Conservation (phyloP, 2,113 vertebrate species). For the Plotosus lineatus region DNA sequence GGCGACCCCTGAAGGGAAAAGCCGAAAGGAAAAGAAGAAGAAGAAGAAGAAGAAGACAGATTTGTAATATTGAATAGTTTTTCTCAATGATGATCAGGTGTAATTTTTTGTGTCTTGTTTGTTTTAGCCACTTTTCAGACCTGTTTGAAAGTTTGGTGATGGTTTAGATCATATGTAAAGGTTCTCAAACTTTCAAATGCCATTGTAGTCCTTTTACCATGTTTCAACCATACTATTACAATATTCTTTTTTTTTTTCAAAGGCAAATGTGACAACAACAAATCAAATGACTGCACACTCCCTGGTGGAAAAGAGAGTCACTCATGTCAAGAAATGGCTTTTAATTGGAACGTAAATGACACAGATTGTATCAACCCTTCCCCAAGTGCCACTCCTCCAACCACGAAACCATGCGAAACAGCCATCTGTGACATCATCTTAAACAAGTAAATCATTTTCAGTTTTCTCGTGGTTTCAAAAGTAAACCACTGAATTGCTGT, state of each 20-base stretch:
- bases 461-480: background rate
- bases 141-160: too few relatives aligned
- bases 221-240: background rate
- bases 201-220: background rate
- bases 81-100: too few relatives aligned
- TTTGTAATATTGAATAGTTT: too few relatives aligned
- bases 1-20: too few relatives aligned
- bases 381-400: constrained; percentile 4
- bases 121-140: too few relatives aligned
- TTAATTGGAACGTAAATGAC: constrained; percentile 71
- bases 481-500: background rate
- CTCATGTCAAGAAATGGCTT: constrained; percentile 75
- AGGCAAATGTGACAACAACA: constrained; percentile 85
- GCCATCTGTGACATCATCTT: constrained; percentile 75
- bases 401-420: background rate
- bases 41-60: too few relatives aligned
- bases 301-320: constrained; percentile 63
- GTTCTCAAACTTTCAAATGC: too few relatives aligned
- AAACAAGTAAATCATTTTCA: constrained; percentile 75
- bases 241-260: constrained; percentile 46
- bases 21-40: too few relatives aligned
- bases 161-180: too few relatives aligned
- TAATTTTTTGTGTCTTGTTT: too few relatives aligned
- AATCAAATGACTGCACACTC: constrained; percentile 80
- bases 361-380: constrained; percentile 52